Base-by-base conservation (phyloP, 2,888 invertebrate genomes). In the Brachycybe producta region DNA sequence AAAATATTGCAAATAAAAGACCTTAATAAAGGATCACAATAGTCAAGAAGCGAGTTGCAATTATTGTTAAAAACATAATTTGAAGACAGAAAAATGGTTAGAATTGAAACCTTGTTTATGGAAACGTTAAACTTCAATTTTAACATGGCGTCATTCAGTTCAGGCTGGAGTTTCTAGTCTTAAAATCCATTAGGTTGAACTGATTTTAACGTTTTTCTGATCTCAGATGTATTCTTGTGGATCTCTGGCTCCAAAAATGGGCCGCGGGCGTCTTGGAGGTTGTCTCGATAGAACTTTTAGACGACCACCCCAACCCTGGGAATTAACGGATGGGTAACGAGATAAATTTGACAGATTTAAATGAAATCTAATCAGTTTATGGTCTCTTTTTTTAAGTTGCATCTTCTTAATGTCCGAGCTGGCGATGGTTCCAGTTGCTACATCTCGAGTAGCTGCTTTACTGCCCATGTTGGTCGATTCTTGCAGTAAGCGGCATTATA, bases 171-270 rank as follows among this genome's bases (percentile, higher is more conserved):
- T n/a, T n/a, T n/a, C n/a, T n/a, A n/a, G n/a, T n/a, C n/a, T n/a
- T n/a, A n/a, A n/a, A n/a, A n/a, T n/a, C n/a, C n/a, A n/a, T n/a
- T n/a, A n/a, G n/a, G n/a, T n/a, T n/a, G n/a, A n/a, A n/a, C n/a
- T n/a, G n/a, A n/a, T n/a, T n/a, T n/a, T n/a, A 50, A 50, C n/a
- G n/a, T 53, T 23, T 48, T 53, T 40, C 51, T 55, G 21, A 43
- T 55, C 57, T 5, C 57, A 70, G 70, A 70, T 73, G 71, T 73
- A 72, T 59, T 72, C 72, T 0, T 73, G 72, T 64, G 72, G 72
- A 1, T 71, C 72, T 2, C 59, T 73, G 57, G 72, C 72, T 13
- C 72, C 73, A 15, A 72, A 70, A 59, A 70, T 73, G 71, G 65
- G 67, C 13, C 61, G 69, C 34, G 69, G 63, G 13, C 56, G 63